Evolutionary conservation across 92 coral and sea anemone species (phyloP), one percentile per base, ranked within the genome.

Genomic region (Scolanthus callimorphus): DNA sequence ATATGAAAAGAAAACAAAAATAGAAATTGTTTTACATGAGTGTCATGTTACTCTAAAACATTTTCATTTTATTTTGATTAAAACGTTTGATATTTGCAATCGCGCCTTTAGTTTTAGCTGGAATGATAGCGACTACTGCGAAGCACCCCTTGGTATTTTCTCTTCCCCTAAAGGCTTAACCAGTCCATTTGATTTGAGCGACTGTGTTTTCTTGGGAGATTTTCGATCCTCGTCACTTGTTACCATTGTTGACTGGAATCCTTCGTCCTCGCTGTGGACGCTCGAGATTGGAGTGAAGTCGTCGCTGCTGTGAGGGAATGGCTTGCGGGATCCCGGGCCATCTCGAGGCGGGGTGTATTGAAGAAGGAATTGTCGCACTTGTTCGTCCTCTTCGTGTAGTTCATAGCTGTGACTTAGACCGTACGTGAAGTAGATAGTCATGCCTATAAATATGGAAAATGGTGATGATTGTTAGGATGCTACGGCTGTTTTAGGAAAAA

Each of bases 361-460:
- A 26, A 71, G 53, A 25, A 88, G 81, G 34, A 88, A 88, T 43
- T 74, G 67, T 50, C 65, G 46, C 49, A 67, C 19, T 23, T 41
- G 37, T 10, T 69, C 78, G 25, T 59, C 63, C 22, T 78, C 78
- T 12, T 23, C 31, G 29, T 52, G 30, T 24, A 49, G 66, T 56
- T 68, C 86, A 25, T 66, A 69, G 27, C 96, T 88, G 67, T 83
- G 75, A 22, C 60, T 59, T 11, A 88, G 11, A 6, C 96, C 86
- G 63, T 78, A 88, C 53, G 58, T 61, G 56, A 88, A 88, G 69
- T 88, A 88, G 27, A 83, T 72, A 1, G 90, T 79, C 80, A 83
- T 84, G 23, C 96, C 96, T 88, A 70, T 11, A 44, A 13, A n/a
- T n/a, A n/a, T n/a, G n/a, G n/a, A n/a, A n/a, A n/a, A n/a, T n/a